Evolutionary conservation across 2,113 vertebrate genomes (phyloP).

Genomic region (Lanius collurio): DNA sequence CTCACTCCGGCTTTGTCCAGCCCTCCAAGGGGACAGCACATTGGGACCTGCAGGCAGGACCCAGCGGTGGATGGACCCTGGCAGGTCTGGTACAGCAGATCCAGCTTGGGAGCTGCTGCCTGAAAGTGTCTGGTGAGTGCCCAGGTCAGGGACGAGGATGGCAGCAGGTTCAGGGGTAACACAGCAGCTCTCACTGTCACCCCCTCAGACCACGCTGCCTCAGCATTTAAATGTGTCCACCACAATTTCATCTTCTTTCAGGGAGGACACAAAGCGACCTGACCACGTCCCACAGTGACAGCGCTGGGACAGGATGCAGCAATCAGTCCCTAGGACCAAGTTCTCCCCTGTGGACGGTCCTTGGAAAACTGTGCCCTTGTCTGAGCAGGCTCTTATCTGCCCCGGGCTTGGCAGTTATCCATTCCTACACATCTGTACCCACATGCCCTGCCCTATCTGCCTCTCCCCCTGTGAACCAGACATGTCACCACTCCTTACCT

Average conservation of each 20-base stretch:
- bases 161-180: neutral
- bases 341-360: neutral
- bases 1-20: rapidly evolving
- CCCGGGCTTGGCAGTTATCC: neutral
- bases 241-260: neutral
- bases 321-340: neutral
- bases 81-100: neutral
- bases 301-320: neutral
- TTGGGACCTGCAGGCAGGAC: neutral
- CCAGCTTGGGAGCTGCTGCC: neutral
- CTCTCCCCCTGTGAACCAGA: neutral
- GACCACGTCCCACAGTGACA: neutral
- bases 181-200: rapidly evolving
- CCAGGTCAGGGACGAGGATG: rapidly evolving
- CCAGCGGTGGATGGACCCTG: rapidly evolving
- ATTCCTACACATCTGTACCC: neutral
- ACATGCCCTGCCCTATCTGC: rapidly evolving
- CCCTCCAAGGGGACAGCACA: rapidly evolving
- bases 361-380: neutral
- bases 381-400: neutral
- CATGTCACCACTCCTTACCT: neutral
- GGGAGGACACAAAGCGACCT: neutral
- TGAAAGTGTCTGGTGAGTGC: neutral
- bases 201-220: neutral
- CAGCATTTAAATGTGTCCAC: rapidly evolving